These are phyloP conservation scores for Micoletzkya japonica DNA, from an alignment of 2,888 invertebrate species.

Conservation along the genomic window DNA sequence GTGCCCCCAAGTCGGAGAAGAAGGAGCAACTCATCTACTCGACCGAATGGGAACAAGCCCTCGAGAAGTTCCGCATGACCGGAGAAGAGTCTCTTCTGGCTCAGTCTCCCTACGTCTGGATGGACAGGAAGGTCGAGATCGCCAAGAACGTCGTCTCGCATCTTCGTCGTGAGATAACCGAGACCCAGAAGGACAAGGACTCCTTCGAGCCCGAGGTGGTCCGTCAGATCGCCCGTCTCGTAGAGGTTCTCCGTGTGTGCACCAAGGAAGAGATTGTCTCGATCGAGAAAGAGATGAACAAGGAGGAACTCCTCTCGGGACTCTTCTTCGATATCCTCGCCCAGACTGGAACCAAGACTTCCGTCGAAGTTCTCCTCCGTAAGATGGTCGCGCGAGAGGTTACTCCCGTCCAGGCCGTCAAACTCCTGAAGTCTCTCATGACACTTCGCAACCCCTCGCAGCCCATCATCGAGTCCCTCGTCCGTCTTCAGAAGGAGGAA, in stretches of 20 bases:
- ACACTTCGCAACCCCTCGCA: constrained; percentile 31
- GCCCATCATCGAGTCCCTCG: constrained; percentile 29
- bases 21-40: constrained; percentile 38
- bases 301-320: constrained; percentile 38
- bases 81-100: constrained; percentile 39
- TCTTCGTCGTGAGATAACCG: constrained; percentile 34
- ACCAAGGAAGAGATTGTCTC: constrained; percentile 42
- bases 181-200: constrained; percentile 30
- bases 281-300: constrained; percentile 34
- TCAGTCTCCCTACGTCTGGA: constrained; percentile 36
- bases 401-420: constrained; percentile 10
- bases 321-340: constrained; percentile 51
- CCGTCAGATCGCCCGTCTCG: constrained; percentile 45
- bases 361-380: constrained; percentile 37
- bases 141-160: constrained; percentile 2
- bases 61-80: constrained; percentile 46
- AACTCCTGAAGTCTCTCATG: constrained; percentile 32
- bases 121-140: constrained; percentile 39
- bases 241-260: constrained; percentile 48
- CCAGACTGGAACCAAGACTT: constrained; percentile 47
- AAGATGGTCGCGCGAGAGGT: constrained; percentile 34
- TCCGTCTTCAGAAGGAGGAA: constrained; percentile 32
- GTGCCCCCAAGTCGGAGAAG: constrained; percentile 38
- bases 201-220: constrained; percentile 37
- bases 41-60: constrained; percentile 37